Base-by-base conservation (phyloP, 1,140 invertebrate genomes). In the Stegodyphus mimosarum region DNA sequence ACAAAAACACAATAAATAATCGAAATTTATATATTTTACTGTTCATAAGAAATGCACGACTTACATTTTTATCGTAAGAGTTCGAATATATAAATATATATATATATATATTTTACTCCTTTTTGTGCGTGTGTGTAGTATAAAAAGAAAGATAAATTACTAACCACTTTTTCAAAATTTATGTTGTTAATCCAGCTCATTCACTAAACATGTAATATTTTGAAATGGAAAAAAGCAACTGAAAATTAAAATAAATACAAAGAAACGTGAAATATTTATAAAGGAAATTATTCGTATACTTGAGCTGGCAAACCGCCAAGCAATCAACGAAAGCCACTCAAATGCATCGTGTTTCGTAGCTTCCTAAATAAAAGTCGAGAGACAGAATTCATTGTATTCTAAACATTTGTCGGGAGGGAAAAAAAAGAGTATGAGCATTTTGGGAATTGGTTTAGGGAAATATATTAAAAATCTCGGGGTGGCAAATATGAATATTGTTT, bases 271-370 rank as follows among this genome's bases (percentile, higher is more conserved):
- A 71, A 71, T 51, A 50, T 71, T 71, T 71, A 33, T 71, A 18
- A 50, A 50, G 33, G 18, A 49, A 71, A 71, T 71, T 71, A 71
- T 51, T 71, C 69, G 6, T 50, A 71, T n/a, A 71, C 48, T 18
- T 11, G 10, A 33, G 7, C 33, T 71, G 69, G 69, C 69, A n/a
- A 15, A 11, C 48, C 13, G 0, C 69, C 69, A 71, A 51, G 69
- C 69, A 71, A 50, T 71, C 69, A 50, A 10, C 18, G 33, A 71
- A 71, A 71, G 6, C 49, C 69, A 13, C 7, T 7, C 33, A 15
- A 15, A 71, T 71, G 33, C 33, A 71, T 71, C 69, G 49, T 71
- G 69, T 71, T 51, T 18, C 69, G 15, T 33, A 11, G 33, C 10
- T 49, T 71, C 33, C 33, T 18, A 51, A 71, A 51, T 50, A 51